Base-by-base conservation (phyloP, 2,888 invertebrate species). In the Geophilus truncorum region DNA sequence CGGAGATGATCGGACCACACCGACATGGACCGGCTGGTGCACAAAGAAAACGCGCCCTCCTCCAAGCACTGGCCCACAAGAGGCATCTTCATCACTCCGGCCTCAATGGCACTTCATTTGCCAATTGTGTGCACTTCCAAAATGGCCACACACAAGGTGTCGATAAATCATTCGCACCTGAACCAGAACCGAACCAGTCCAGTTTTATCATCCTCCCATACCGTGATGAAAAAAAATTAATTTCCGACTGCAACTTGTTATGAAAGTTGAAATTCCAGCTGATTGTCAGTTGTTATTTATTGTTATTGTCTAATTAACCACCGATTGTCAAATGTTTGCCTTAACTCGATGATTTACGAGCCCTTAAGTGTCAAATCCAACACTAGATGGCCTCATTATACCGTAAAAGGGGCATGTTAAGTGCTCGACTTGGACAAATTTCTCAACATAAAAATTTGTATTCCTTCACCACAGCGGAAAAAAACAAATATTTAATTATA, bases 1-100 rank as follows among this genome's bases (percentile, higher is more conserved):
- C 57, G 57, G 57, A 62, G 57, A 62, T 62, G 57, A 62, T 62
- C 57, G 57, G 57, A 62, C 57, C 57, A 62, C 57, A 62, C 57
- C 57, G 57, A 62, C 57, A 62, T 62, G 21, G 57, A 62, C 57
- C 57, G 57, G 57, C 57, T 62, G 18, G 57, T 10, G 57, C 57
- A 62, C 57, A 62, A 62, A 62, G 23, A 62, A 62, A 62, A 62
- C 57, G 57, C 57, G 57, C 57, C 57, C 57, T 62, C 57, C 57
- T 18, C 18, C 57, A 23, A 62, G 21, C 57, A 62, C 18, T 21
- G 57, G 57, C 57, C 57, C 57, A 62, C 57, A 62, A 62, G 57
- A 62, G 57, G 57, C 57, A 62, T 62, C 57, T 62, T 62, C 57
- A 62, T 62, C 57, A 62, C 57, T 21, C 57, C 21, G 21, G 57